phyloP scores from a whole-genome alignment of 2,113 vertebrate species.

The Baryphthengus martii region DNA sequence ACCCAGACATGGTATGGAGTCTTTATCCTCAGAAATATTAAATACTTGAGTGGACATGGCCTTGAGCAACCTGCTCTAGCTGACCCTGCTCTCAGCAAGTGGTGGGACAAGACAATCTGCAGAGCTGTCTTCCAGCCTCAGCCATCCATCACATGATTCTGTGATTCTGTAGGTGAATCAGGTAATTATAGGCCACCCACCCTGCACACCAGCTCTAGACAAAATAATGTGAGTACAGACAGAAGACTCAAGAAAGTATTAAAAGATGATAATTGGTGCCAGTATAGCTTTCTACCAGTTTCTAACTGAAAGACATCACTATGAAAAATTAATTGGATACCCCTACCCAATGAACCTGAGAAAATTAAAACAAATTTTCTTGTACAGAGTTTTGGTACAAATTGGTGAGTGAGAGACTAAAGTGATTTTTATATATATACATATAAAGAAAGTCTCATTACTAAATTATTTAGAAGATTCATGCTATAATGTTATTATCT shows the following conservation, averaged over 20 bases:
- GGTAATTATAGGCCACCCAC: not conserved
- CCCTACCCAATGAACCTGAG: no score
- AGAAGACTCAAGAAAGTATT: not conserved
- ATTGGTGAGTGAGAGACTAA: not conserved
- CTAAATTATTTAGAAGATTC: not conserved
- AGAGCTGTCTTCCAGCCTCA: not conserved
- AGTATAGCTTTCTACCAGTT: not conserved
- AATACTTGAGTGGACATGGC: not conserved
- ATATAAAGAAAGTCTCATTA: not conserved
- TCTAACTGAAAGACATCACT: not conserved
- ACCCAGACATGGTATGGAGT: no score
- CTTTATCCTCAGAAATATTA: not conserved
- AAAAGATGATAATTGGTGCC: not conserved
- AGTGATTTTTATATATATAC: not conserved
- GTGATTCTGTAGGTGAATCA: not conserved
- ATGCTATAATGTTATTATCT: not conserved
- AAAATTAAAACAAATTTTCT: not conserved
- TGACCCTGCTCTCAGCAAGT: not conserved
- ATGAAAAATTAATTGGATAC: not conserved
- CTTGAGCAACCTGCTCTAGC: not conserved
- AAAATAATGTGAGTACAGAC: no score
- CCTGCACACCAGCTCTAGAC: not conserved
- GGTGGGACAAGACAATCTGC: not conserved
- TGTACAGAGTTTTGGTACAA: no score
- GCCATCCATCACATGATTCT: no score